These are phyloP conservation scores for Biston betularia DNA, from an alignment of 2,888 invertebrate species.

Conservation along the genomic window DNA sequence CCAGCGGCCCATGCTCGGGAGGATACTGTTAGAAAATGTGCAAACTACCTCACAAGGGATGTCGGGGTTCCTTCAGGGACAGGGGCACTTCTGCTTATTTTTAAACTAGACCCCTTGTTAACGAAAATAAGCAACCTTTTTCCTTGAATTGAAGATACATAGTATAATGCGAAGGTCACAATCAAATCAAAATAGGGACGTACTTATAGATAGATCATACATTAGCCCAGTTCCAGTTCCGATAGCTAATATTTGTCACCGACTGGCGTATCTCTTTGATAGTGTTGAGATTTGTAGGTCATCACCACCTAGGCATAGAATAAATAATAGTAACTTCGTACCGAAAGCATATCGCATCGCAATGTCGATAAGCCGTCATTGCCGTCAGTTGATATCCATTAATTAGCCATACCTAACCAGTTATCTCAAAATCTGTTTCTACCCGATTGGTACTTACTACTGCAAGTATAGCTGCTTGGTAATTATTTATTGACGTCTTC, in stretches of 20 bases:
- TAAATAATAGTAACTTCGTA: not conserved
- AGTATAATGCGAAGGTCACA: not conserved
- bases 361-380: conserved; percentile 2
- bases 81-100: too few relatives aligned
- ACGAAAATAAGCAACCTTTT: too few relatives aligned
- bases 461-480: not conserved
- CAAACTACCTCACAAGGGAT: too few relatives aligned
- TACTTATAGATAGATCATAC: conserved; percentile 1
- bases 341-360: not conserved
- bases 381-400: not conserved
- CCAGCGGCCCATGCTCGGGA: too few relatives aligned
- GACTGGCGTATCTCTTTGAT: conserved; percentile 24
- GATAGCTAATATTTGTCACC: conserved; percentile 5
- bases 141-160: too few relatives aligned
- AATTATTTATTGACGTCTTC: not conserved
- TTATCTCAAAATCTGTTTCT: not conserved
- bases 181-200: not conserved
- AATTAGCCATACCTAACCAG: conserved; percentile 1
- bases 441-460: not conserved
- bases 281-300: conserved; percentile 20
- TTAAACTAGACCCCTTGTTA: too few relatives aligned
- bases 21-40: too few relatives aligned
- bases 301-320: conserved; percentile 4
- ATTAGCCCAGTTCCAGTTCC: conserved; percentile 11
- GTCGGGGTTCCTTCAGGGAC: too few relatives aligned